Evolutionary conservation across 2,113 vertebrate species (phyloP).

Genomic region (Leucosticte australis): DNA sequence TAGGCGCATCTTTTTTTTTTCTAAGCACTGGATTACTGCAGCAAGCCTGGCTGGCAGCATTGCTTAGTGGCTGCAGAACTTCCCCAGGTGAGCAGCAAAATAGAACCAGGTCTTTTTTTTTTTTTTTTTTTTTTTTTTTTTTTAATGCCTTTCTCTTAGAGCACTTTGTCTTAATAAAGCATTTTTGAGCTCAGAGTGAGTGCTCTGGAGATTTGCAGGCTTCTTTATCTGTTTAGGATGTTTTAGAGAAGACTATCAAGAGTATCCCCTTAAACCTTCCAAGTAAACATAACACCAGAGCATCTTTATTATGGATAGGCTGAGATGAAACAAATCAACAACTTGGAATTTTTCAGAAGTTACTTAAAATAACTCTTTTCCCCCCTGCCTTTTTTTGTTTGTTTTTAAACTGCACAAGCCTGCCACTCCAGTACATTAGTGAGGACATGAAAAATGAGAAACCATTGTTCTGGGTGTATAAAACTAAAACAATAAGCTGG

Average conservation of each 20-base stretch:
- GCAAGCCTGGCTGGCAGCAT: not conserved
- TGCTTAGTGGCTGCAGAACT: not conserved
- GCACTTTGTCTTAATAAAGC: not conserved
- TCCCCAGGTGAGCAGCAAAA: not conserved
- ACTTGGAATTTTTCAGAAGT: not conserved
- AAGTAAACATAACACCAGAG: not conserved
- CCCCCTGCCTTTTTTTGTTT: not conserved
- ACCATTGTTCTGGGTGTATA: not conserved
- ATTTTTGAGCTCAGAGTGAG: not conserved
- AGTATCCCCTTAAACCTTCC: not conserved
- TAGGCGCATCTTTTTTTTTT: fast-evolving
- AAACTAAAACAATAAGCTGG: slow-evolving; percentile 22
- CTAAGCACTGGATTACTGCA: not conserved
- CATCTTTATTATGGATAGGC: not conserved
- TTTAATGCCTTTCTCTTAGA: not conserved
- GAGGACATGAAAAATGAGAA: not conserved
- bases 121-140: not conserved
- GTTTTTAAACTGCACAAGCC: not conserved
- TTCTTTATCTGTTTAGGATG: not conserved
- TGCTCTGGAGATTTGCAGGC: not conserved
- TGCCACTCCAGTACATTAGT: not conserved
- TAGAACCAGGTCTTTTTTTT: not conserved
- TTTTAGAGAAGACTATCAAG: not conserved
- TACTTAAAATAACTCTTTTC: not conserved
- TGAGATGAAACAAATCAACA: not conserved